phyloP scores from a whole-genome alignment of 1,140 invertebrate genomes.

The Aphidius gifuensis region DNA sequence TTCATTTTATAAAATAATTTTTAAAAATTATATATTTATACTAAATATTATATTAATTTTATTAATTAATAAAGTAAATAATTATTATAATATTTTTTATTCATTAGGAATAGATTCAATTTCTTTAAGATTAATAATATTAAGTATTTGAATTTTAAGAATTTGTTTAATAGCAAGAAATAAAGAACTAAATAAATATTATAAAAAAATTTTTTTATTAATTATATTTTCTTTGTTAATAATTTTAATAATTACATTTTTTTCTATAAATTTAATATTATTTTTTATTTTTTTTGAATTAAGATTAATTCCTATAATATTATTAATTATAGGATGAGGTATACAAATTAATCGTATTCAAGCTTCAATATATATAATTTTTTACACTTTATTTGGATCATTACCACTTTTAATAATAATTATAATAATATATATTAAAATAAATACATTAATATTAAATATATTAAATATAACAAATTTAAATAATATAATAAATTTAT shows the following conservation, averaged over 20 bases:
- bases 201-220: slow-evolving; percentile 53
- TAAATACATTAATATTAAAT: slow-evolving; percentile 48
- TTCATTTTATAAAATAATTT: slow-evolving; percentile 7
- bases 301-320: slow-evolving; percentile 46
- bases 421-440: slow-evolving; percentile 40
- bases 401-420: slow-evolving; percentile 56
- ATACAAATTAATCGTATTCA: slow-evolving; percentile 61
- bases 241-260: slow-evolving; percentile 28
- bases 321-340: slow-evolving; percentile 63
- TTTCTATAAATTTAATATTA: neutral
- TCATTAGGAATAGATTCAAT: slow-evolving; percentile 62
- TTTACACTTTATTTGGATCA: slow-evolving; percentile 63
- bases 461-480: slow-evolving; percentile 44
- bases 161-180: slow-evolving; percentile 37
- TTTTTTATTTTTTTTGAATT: slow-evolving; percentile 56
- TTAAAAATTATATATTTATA: slow-evolving; percentile 26
- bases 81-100: slow-evolving; percentile 48
- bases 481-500: slow-evolving; percentile 50
- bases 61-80: slow-evolving; percentile 48
- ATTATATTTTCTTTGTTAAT: slow-evolving; percentile 60
- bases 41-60: slow-evolving; percentile 49
- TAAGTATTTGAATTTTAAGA: slow-evolving; percentile 59
- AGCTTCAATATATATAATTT: slow-evolving; percentile 61
- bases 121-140: slow-evolving; percentile 58
- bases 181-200: slow-evolving; percentile 17